A percentile compares a stretch with the other conserved stretches of the same genome.
Evolutionary conservation across 2,797 vertebrate genomes (phyloP).

Genomic region (Sebastes jordani): DNA sequence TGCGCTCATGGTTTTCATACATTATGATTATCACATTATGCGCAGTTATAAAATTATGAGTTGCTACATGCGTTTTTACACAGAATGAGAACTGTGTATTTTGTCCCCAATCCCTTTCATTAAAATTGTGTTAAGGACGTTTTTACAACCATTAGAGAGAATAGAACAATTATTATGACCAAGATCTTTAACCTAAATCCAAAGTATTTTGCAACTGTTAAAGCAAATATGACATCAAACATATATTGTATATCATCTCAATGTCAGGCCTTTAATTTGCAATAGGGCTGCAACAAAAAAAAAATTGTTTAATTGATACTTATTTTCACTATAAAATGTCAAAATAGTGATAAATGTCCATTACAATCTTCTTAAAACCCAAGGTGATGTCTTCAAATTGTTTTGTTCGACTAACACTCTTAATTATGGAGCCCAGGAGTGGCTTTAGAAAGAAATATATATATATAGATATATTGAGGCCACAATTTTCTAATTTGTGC

Average conservation of each 20-base stretch:
- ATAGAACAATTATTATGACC: background rate
- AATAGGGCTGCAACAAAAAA: background rate
- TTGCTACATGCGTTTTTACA: background rate
- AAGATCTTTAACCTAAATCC: background rate
- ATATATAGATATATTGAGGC: too few relatives aligned
- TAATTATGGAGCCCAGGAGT: too few relatives aligned
- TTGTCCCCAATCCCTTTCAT: fast-evolving
- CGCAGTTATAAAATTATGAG: too few relatives aligned
- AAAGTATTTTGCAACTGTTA: background rate
- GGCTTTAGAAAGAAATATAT: too few relatives aligned
- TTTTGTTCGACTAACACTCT: background rate
- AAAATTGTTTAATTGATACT: background rate
- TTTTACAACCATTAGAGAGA: background rate
- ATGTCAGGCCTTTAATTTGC: background rate
- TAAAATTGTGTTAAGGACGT: background rate
- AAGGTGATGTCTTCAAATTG: background rate
- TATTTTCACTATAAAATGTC: background rate
- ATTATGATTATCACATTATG: too few relatives aligned
- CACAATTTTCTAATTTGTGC: too few relatives aligned
- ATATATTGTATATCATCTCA: background rate
- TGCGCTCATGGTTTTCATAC: too few relatives aligned
- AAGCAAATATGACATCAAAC: background rate
- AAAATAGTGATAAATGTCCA: background rate
- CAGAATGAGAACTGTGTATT: background rate
- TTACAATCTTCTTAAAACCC: background rate